phyloP scores from a whole-genome alignment of 2,888 invertebrate species.

The Cephus sareptanus region DNA sequence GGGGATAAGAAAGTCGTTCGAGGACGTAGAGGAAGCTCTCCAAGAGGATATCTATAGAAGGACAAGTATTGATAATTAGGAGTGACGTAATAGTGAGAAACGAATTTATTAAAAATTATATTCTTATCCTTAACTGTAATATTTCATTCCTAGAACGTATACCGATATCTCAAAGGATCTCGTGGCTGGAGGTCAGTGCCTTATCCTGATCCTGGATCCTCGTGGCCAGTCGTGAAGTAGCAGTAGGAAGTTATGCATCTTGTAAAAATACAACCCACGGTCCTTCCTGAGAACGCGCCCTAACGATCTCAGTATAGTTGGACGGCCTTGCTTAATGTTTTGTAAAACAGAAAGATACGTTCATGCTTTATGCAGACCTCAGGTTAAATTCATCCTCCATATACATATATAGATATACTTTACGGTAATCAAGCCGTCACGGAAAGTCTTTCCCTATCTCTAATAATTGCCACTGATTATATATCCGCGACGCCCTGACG shows the following conservation, averaged over 20 bases:
- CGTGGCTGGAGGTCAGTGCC: neutral
- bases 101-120: neutral
- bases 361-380: neutral
- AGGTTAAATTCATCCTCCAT: neutral
- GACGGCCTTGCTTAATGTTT: neutral
- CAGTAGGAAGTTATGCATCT: neutral
- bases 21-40: neutral
- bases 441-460: slow-evolving; percentile 1
- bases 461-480: neutral
- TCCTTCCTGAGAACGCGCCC: neutral
- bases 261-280: neutral
- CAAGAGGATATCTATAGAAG: neutral
- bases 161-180: neutral
- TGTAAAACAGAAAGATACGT: neutral
- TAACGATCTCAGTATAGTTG: neutral
- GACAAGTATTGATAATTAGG: neutral
- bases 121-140: neutral
- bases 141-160: neutral
- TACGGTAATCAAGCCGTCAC: neutral
- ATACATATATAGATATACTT: neutral
- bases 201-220: neutral
- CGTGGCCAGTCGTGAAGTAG: neutral
- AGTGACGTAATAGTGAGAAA: neutral
- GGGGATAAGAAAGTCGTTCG: neutral
- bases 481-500: neutral